Conservation (phyloP, 1,140 invertebrate genomes). For the Calephelis nemesis region DNA sequence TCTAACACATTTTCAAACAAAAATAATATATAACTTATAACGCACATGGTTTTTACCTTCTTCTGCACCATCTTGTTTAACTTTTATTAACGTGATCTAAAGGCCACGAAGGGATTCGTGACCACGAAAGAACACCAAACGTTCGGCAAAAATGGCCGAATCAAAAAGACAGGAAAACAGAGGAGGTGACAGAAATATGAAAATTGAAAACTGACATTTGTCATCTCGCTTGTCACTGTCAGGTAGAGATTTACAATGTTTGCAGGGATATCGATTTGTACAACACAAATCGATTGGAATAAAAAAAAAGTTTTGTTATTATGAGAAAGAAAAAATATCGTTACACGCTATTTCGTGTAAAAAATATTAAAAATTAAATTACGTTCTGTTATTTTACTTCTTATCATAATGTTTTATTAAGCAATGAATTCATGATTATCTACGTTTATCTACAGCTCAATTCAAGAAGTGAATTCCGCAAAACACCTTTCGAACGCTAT, state of each 20-base stretch:
- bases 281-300: too few species aligned
- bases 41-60: slow-evolving; percentile 77
- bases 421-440: too few species aligned
- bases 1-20: slow-evolving; percentile 45
- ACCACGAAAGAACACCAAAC: slow-evolving; percentile 67
- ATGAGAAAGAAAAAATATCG: too few species aligned
- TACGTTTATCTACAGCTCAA: too few species aligned
- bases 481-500: too few species aligned
- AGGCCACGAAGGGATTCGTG: slow-evolving; percentile 76
- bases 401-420: too few species aligned
- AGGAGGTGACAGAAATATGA: neutral
- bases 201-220: neutral
- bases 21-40: slow-evolving; percentile 58
- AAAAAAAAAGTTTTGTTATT: too few species aligned
- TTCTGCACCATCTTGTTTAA: slow-evolving; percentile 77
- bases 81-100: slow-evolving; percentile 70
- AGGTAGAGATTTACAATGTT: neutral
- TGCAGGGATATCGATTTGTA: too few species aligned
- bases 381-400: too few species aligned
- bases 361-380: too few species aligned
- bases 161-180: slow-evolving; percentile 58
- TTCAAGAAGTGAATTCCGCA: too few species aligned
- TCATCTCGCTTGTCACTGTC: neutral
- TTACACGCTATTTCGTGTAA: too few species aligned
- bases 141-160: slow-evolving; percentile 78